Conservation (phyloP, 2,797 vertebrate species). For the Cryptoblepharus egeriae region DNA sequence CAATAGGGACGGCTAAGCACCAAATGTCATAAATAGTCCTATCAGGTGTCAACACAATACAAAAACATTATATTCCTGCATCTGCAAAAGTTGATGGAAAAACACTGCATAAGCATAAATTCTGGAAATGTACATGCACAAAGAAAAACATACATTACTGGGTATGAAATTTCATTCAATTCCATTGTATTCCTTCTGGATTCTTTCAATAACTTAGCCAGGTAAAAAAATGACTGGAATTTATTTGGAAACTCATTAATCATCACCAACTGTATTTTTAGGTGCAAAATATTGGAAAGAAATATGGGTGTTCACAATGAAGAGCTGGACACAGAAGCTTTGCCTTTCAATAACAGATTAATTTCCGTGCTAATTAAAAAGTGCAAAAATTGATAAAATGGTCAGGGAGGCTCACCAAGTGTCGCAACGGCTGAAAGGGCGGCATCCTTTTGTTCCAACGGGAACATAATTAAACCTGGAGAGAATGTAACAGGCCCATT, state of each 20-base stretch:
- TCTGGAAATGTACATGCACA: neutral
- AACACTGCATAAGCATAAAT: slow-evolving; percentile 5
- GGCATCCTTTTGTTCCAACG: neutral
- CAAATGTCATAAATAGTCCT: slow-evolving; percentile 7
- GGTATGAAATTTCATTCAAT: slow-evolving; percentile 4
- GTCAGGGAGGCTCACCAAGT: neutral
- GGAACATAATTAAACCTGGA: neutral
- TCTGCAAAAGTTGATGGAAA: slow-evolving; percentile 2
- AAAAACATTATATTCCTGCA: neutral
- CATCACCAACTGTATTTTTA: neutral
- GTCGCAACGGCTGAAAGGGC: neutral
- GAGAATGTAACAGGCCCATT: neutral
- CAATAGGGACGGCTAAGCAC: neutral
- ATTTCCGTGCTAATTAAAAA: neutral
- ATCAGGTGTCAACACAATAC: neutral
- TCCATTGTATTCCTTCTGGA: neutral
- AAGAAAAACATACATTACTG: neutral
- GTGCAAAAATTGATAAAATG: neutral
- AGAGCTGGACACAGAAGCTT: neutral
- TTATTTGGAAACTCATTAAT: neutral
- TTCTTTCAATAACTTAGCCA: slow-evolving; percentile 1
- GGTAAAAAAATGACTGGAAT: neutral
- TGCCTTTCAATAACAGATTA: neutral
- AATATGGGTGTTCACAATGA: neutral
- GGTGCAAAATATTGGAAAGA: slow-evolving; percentile 1